A percentile compares a stretch with the other conserved stretches of the same genome.
These are phyloP conservation scores for Brachypteracias leptosomus DNA, from an alignment of 2,113 vertebrate genomes.

Conservation along the genomic window DNA sequence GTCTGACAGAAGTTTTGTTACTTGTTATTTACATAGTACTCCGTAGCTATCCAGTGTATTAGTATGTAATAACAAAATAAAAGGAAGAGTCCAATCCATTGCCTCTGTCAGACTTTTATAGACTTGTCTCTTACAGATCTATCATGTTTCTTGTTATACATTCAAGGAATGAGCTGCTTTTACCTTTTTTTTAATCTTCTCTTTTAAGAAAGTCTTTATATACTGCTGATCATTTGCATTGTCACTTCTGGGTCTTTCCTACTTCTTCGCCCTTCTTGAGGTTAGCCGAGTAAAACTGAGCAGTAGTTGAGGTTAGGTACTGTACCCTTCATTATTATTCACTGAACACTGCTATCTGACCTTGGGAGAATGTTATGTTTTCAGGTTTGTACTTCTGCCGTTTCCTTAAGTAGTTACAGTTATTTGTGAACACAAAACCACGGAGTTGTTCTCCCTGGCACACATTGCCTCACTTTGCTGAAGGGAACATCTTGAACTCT, in stretches of 20 bases:
- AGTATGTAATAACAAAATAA: background rate
- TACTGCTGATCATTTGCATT: background rate
- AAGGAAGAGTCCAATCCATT: background rate
- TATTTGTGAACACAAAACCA: constrained; percentile 42
- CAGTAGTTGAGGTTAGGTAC: background rate
- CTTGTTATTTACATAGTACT: background rate
- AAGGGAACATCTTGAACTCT: constrained; percentile 67
- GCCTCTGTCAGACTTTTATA: background rate
- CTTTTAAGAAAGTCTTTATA: background rate
- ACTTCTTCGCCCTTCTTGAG: background rate
- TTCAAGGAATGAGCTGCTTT: background rate
- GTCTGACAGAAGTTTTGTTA: background rate
- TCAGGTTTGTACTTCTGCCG: background rate
- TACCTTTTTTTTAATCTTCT: background rate
- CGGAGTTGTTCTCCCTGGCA: background rate
- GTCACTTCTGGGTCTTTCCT: background rate
- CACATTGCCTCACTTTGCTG: constrained; percentile 11
- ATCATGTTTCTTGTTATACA: fast-evolving
- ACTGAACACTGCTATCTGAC: background rate
- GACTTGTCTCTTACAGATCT: background rate
- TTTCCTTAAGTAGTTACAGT: background rate
- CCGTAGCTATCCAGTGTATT: background rate
- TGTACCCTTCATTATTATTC: background rate
- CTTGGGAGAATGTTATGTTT: background rate
- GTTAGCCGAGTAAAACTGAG: background rate